A percentile compares a stretch with the other conserved stretches of the same genome.
phyloP scores from a whole-genome alignment of 2,888 invertebrate species.

The Agrilus cyanescens region DNA sequence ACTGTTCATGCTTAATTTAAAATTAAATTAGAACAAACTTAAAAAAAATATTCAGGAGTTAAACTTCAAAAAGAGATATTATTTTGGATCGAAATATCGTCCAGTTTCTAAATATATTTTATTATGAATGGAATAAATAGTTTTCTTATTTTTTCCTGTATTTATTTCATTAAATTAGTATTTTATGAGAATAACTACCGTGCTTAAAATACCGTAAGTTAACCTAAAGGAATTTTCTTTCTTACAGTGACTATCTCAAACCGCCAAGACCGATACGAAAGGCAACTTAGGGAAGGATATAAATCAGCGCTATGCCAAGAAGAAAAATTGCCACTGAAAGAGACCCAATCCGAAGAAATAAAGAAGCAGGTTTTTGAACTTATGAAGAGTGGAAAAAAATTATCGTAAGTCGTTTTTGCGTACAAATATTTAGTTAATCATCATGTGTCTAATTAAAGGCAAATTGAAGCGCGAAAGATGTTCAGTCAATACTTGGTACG shows the following conservation, averaged over 20 bases:
- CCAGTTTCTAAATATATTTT: too few species aligned
- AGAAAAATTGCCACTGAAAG: constrained; percentile 27
- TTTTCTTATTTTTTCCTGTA: too few species aligned
- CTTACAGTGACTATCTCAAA: constrained; percentile 13
- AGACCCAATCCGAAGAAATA: constrained; percentile 26
- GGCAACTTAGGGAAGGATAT: constrained; percentile 32
- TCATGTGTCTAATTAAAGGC: constrained; percentile 33
- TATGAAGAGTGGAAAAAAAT: constrained; percentile 50
- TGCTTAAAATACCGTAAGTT: too few species aligned
- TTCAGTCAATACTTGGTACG: constrained; percentile 68
- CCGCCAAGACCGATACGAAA: constrained; percentile 34
- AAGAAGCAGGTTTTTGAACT: constrained; percentile 36
- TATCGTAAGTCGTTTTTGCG: constrained; percentile 48
- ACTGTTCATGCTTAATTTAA: too few species aligned
- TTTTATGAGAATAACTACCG: too few species aligned
- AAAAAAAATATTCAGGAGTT: too few species aligned
- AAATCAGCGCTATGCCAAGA: constrained; percentile 29
- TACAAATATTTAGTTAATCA: constrained; percentile 27
- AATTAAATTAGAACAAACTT: too few species aligned
- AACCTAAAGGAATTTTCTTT: background rate
- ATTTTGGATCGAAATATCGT: too few species aligned
- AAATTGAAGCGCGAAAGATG: constrained; percentile 60
- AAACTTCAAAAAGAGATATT: too few species aligned
- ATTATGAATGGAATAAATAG: too few species aligned
- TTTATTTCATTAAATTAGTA: too few species aligned